Evolutionary conservation across 2,113 vertebrate species (phyloP).

Genomic region (Grus americana): DNA sequence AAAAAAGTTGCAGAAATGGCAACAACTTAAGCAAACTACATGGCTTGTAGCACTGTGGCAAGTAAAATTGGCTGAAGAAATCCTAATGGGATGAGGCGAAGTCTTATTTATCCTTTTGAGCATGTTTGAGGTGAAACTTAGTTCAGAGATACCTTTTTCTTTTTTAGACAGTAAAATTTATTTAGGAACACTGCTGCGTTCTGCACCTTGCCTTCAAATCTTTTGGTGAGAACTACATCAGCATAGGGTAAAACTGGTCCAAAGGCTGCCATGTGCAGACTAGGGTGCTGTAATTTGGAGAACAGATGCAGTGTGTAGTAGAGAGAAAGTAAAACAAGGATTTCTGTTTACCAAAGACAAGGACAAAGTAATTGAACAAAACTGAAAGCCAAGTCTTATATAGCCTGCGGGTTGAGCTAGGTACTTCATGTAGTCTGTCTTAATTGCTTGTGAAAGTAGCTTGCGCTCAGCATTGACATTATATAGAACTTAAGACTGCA

Average conservation of each 20-base stretch:
- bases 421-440: slow-evolving; percentile 10
- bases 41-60: neutral
- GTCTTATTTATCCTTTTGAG: neutral
- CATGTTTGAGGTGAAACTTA: neutral
- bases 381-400: neutral
- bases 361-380: slow-evolving; percentile 9
- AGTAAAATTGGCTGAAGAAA: neutral
- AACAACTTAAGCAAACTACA: neutral
- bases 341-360: slow-evolving; percentile 16
- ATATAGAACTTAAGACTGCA: neutral
- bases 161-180: neutral
- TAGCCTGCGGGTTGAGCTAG: slow-evolving; percentile 29
- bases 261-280: rapidly evolving
- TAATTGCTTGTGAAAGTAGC: slow-evolving; percentile 46
- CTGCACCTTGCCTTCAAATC: neutral
- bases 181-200: neutral
- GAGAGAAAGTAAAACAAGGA: neutral
- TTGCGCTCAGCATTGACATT: neutral
- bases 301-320: neutral
- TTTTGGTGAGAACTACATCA: neutral
- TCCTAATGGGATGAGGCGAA: neutral
- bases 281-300: neutral
- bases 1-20: neutral
- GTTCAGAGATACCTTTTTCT: neutral
- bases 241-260: neutral